phyloP scores from a whole-genome alignment of 2,113 vertebrate species.

The Cyprinodon brontotheroides region DNA sequence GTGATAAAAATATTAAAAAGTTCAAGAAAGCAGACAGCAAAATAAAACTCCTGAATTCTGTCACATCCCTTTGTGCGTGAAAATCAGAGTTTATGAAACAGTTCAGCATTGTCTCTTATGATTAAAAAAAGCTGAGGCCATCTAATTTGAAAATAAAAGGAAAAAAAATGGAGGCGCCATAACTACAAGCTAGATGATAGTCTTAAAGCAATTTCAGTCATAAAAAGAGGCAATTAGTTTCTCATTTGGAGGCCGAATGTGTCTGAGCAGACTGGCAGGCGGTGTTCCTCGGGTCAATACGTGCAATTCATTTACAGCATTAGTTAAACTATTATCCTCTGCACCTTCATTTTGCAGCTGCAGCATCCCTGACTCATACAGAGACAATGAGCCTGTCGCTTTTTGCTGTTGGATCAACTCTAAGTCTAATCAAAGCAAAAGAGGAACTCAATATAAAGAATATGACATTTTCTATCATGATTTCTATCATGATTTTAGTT shows the following conservation, averaged over 20 bases:
- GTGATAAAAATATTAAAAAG: neutral
- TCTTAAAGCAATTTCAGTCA: neutral
- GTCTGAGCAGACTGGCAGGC: neutral
- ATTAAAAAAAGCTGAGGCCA: conserved; percentile 15
- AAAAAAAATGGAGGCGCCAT: neutral
- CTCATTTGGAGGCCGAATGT: neutral
- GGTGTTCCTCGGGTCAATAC: conserved; percentile 48
- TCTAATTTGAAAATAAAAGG: neutral
- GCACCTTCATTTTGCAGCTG: neutral
- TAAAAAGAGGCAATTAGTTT: neutral
- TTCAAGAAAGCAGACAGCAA: neutral
- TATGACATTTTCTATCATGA: no score
- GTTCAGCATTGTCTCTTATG: neutral
- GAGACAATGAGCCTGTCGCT: no score
- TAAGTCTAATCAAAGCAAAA: no score
- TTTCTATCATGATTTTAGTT: neutral
- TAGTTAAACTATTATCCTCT: conserved; percentile 26
- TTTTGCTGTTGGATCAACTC: neutral
- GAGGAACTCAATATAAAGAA: no score
- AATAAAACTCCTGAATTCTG: neutral
- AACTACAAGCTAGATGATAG: neutral
- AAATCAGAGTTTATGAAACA: neutral
- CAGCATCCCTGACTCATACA: neutral
- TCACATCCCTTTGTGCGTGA: neutral
- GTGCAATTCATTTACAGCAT: conserved; percentile 59